Percentiles rank a stretch among this genome's conserved stretches.
Evolutionary conservation across 2,113 vertebrate genomes (phyloP).

Genomic region (Eurypyga helias): DNA sequence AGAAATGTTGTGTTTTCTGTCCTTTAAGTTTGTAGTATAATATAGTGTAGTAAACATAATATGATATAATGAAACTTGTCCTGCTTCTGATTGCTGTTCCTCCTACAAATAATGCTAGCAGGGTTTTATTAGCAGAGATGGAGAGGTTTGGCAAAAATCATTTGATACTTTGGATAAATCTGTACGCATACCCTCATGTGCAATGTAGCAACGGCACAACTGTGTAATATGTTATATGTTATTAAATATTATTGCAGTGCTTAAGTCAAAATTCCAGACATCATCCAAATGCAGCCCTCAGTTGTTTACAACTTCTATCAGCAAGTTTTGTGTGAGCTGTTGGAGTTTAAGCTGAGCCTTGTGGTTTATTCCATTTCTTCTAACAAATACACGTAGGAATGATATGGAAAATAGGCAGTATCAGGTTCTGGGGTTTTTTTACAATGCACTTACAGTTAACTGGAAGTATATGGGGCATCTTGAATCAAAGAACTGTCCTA

Average conservation of each 20-base stretch:
- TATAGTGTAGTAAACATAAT: background rate
- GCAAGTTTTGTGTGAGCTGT: background rate
- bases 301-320: background rate
- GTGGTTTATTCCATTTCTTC: background rate
- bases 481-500: background rate
- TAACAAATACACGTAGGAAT: background rate
- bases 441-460: background rate
- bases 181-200: background rate
- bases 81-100: background rate
- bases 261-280: slow-evolving; percentile 17
- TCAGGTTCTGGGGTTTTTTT: background rate
- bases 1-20: background rate
- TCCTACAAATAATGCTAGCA: background rate
- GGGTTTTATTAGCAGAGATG: background rate
- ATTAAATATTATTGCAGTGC: background rate
- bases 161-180: background rate
- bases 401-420: background rate
- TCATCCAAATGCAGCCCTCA: background rate
- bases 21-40: background rate
- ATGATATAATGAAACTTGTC: background rate
- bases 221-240: background rate
- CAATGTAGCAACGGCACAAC: background rate
- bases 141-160: background rate
- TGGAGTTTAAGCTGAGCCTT: background rate
- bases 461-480: background rate